Base-by-base conservation (phyloP, 2,113 vertebrate species). In the Amphiprion percula region DNA sequence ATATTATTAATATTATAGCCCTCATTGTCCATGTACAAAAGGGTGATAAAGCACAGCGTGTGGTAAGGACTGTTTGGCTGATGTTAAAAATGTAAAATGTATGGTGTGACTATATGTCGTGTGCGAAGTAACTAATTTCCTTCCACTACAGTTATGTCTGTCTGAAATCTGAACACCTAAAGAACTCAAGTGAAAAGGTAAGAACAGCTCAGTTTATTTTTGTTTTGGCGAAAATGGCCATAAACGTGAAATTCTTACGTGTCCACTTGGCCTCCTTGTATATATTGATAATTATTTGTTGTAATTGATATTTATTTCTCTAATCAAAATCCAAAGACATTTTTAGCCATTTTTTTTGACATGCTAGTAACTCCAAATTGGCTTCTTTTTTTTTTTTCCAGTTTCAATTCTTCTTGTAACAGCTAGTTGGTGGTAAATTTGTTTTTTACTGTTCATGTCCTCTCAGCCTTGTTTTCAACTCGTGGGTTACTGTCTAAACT, bases 271-370 rank as follows among this genome's bases (percentile, higher is more conserved):
- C 10, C 46, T 53, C 2, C 3, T 41, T 65, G 33, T 79, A 12
- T 75, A 10, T 79, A 19, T 66, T 66, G 7, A 67, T 68, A 50
- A 59, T 58, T 72, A 49, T 52, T 69, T 72, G 12, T 59, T 23
- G 19, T 10, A 52, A 63, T 62, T 79, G 2, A 23, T 85, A 84
- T 88, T 83, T 88, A 91, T 90, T 87, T 82, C 16, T 55, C 21
- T 23, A 74, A 74, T 78, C 66, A 68, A 69, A 74, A 61, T 72
- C 64, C 79, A 86, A 82, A 89, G 65, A 68, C 3, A 10, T 17
- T 61, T 65, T 47, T 23, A n/a, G 26, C 23, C 14, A 52, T 12
- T 60, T 10, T 4, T 61, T 80, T 68, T 26, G 17, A 46, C 26
- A 64, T 24, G 24, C 52, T 49, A 17, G 10, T 39, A 7, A 70